These are phyloP conservation scores for Shargacucullia verbasci DNA, from an alignment of 2,888 invertebrate genomes.

Conservation along the genomic window DNA sequence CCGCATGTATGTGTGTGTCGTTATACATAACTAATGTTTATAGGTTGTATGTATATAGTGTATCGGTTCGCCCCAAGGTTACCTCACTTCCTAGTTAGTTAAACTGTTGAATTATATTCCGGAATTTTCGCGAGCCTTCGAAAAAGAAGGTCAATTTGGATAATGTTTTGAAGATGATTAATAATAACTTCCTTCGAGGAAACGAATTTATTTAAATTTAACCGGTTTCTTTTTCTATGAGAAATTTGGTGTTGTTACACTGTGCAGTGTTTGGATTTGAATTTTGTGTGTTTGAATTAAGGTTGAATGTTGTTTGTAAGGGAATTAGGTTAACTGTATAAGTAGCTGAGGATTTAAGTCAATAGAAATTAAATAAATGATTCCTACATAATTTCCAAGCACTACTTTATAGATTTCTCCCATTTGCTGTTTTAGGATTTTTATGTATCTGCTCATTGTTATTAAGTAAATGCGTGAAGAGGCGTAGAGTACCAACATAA, in stretches of 20 bases:
- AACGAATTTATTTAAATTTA: conserved; percentile 55
- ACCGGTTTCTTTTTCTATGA: conserved; percentile 43
- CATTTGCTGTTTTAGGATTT: too few species aligned
- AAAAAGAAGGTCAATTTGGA: conserved; percentile 62
- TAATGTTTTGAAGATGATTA: conserved; percentile 79
- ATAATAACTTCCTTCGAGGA: conserved; percentile 80
- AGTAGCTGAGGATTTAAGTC: too few species aligned
- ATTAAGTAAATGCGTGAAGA: background rate
- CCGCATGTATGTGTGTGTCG: conserved; percentile 18
- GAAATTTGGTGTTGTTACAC: conserved; percentile 30
- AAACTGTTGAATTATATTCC: conserved; percentile 68
- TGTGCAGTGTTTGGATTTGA: conserved; percentile 1
- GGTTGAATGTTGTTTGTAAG: background rate
- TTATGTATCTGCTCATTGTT: background rate
- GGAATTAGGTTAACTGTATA: conserved; percentile 15
- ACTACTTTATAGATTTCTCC: background rate
- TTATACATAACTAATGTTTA: conserved; percentile 32
- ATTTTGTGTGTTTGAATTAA: background rate
- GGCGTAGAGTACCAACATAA: background rate
- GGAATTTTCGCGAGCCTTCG: conserved; percentile 72
- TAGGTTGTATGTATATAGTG: too few species aligned
- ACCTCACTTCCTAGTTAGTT: conserved; percentile 53
- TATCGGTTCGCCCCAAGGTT: conserved; percentile 66
- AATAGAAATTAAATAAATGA: background rate
- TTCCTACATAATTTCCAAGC: background rate